Conservation (phyloP, 2,888 invertebrate species). For the Sinotaia quadrata region DNA sequence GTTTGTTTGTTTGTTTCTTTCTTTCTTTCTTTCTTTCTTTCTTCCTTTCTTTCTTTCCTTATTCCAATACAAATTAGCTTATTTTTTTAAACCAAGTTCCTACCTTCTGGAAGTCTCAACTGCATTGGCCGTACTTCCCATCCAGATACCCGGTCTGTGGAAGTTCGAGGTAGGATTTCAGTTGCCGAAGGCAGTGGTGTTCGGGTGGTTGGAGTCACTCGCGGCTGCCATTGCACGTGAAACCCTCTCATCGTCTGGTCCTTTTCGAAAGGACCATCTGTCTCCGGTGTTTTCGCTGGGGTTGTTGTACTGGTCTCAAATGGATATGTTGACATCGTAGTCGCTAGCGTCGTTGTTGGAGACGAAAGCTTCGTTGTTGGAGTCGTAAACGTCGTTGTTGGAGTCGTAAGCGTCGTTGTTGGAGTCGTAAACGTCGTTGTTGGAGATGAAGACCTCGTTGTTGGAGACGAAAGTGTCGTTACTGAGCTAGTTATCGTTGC, state of each 20-base stretch:
- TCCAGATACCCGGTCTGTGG: too few relatives aligned
- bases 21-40: too few relatives aligned
- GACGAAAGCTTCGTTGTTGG: not conserved
- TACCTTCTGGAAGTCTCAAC: slow-evolving; percentile 14
- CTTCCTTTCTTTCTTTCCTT: too few relatives aligned
- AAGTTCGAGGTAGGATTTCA: too few relatives aligned
- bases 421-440: not conserved
- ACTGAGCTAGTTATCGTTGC: slow-evolving; percentile 1
- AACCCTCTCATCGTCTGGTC: too few relatives aligned
- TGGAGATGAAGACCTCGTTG: not conserved
- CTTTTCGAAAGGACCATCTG: too few relatives aligned
- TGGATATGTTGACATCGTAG: not conserved
- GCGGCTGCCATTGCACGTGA: too few relatives aligned
- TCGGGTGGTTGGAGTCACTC: too few relatives aligned
- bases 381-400: not conserved
- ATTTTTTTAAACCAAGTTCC: too few relatives aligned
- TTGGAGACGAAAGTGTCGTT: not conserved
- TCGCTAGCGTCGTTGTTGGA: not conserved
- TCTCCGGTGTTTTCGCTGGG: not conserved
- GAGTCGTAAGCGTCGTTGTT: slow-evolving; percentile 2
- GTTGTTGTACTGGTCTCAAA: not conserved
- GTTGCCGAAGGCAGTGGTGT: too few relatives aligned
- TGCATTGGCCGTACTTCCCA: slow-evolving; percentile 7
- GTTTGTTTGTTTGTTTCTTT: too few relatives aligned
- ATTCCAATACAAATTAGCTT: too few relatives aligned